These are phyloP conservation scores for Nannobrachium achirus DNA, from an alignment of 2,113 vertebrate species.

Conservation along the genomic window DNA sequence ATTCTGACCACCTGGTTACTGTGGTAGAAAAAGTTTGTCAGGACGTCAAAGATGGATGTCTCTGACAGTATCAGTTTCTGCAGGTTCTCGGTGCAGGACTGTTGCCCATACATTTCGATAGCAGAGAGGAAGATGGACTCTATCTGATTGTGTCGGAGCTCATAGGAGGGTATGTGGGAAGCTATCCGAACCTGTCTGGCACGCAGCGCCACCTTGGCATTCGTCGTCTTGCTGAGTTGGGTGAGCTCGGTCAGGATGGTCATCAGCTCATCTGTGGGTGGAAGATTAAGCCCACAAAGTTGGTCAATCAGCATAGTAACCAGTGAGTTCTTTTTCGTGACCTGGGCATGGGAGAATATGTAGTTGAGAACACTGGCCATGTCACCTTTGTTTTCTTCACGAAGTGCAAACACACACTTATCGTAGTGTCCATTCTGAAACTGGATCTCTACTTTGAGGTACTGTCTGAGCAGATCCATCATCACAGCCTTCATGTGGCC, in stretches of 20 bases:
- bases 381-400: constrained; percentile 97
- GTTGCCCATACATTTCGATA: constrained; percentile 98
- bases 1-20: constrained; percentile 98
- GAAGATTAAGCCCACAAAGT: constrained; percentile 95
- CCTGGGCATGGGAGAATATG: constrained; percentile 98
- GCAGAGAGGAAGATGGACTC: constrained; percentile 99
- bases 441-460: constrained; percentile 95
- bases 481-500: constrained; percentile 99
- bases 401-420: constrained; percentile 97
- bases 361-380: constrained; percentile 97
- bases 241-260: constrained; percentile 96
- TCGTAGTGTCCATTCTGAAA: constrained; percentile 99
- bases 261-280: constrained; percentile 95
- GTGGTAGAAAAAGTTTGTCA: constrained; percentile 99
- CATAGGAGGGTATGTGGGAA: constrained; percentile 96
- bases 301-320: constrained; percentile 99
- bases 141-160: constrained; percentile 98
- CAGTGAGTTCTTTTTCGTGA: constrained; percentile 97
- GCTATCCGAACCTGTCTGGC: constrained; percentile 98
- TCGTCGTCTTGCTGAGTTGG: constrained; percentile 98
- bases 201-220: constrained; percentile 96
- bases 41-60: constrained; percentile 98
- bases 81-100: constrained; percentile 98
- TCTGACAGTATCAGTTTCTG: constrained; percentile 99
- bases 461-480: constrained; percentile 97